Conservation (phyloP, 2,888 invertebrate genomes). For the Cenopis cana region DNA sequence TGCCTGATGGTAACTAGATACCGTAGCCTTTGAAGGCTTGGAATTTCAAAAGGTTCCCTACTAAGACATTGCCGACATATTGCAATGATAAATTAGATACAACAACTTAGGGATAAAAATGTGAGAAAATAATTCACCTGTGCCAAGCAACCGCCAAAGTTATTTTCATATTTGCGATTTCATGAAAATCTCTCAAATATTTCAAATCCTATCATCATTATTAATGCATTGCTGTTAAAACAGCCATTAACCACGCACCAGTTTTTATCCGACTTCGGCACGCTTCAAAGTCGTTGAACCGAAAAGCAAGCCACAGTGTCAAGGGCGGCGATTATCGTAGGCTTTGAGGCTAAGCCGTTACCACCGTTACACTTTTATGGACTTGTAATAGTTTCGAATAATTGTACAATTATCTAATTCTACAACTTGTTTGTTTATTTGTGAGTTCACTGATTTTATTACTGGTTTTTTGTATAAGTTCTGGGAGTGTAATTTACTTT, state of each 20-base stretch:
- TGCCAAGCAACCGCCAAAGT: not conserved
- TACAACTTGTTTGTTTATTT: not conserved
- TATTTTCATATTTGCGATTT: not conserved
- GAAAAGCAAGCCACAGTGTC: conserved; percentile 41
- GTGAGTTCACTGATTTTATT: not conserved
- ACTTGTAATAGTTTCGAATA: conserved; percentile 19
- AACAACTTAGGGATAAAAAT: not conserved
- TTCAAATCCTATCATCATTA: conserved; percentile 4
- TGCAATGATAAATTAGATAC: too few relatives aligned
- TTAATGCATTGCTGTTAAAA: not conserved
- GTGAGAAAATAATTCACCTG: not conserved
- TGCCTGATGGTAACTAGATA: too few relatives aligned
- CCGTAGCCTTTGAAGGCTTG: too few relatives aligned
- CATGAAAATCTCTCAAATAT: not conserved
- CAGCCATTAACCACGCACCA: conserved; percentile 23
- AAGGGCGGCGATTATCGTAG: conserved; percentile 35
- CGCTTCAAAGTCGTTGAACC: conserved; percentile 41
- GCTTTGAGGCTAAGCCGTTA: conserved; percentile 28
- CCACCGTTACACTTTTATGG: conserved; percentile 16
- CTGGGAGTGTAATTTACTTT: not conserved
- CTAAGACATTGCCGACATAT: too few relatives aligned
- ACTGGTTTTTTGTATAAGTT: not conserved
- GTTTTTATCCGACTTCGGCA: conserved; percentile 15
- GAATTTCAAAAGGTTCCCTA: too few relatives aligned
- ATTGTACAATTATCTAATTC: conserved; percentile 24